Evolutionary conservation across 2,888 invertebrate genomes (phyloP), one percentile per base, ranked within the genome.

Genomic region (Archaeoteleia sp.): DNA sequence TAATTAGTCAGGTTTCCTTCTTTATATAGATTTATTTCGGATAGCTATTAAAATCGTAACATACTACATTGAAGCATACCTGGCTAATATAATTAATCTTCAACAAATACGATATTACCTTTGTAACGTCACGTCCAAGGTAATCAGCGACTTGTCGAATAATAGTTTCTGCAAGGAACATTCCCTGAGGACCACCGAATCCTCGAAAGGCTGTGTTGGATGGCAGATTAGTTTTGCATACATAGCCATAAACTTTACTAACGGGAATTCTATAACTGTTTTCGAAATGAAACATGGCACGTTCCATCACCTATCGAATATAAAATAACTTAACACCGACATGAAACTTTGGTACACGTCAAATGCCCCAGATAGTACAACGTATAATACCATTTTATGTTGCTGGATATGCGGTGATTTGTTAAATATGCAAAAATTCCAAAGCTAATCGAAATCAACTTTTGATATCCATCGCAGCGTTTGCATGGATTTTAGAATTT

Each of bases 161-260:
- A 74, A 95, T 91, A 72, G 88, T 90, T 85, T 97, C 97, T 0
- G 90, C 93, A 1, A 92, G 90, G 80, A 94, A 93, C 95, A 96
- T 95, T 17, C 93, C 95, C 81, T 96, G 96, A 0, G 96, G 96
- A 0, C 92, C 95, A 3, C 96, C 96, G 78, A 96, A 96, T 1
- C 96, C 96, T 75, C 97, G 88, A 79, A 97, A 97, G 0, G 97
- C 97, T 0, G 97, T 97, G 81, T 96, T 96, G 0, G 96, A 95
- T 0, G 96, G 92, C 43, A 95, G 84, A 87, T 98, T 96, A 0
- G 97, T 98, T 85, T 90, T 92, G 80, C 97, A 97, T 7, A 91
- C 87, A 78, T 90, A 90, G 0, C 94, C 94, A 7, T 87, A 88
- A 0, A 94, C 90, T 70, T 90, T 88, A 0, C 91, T 88, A 72